Evolutionary conservation across 1,140 invertebrate genomes (phyloP).

Genomic region (Meteorus sp.): DNA sequence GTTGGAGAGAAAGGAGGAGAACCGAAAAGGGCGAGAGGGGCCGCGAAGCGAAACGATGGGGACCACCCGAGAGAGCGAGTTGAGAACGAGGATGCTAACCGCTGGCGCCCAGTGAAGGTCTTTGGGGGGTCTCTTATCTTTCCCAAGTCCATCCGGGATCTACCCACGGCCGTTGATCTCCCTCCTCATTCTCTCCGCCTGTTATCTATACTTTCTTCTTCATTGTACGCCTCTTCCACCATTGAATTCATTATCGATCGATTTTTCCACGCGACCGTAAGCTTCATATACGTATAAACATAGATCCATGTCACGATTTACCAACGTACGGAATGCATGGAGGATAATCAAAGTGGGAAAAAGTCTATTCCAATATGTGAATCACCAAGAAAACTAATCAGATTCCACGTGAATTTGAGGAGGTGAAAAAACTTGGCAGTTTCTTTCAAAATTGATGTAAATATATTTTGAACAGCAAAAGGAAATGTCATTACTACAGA

Average conservation of each 20-base stretch:
- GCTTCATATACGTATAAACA: no score
- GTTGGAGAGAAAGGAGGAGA: constrained; percentile 13
- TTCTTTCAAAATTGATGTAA: no score
- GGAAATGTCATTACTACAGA: no score
- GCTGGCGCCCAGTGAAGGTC: constrained; percentile 51
- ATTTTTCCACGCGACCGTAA: constrained; percentile 22
- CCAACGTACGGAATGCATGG: no score
- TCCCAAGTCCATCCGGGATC: constrained; percentile 44
- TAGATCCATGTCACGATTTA: constrained; percentile 13
- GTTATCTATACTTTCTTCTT: constrained; percentile 1
- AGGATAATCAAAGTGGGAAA: no score
- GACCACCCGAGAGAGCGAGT: constrained; percentile 58
- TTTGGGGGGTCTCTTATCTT: constrained; percentile 58
- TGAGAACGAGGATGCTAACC: constrained; percentile 49
- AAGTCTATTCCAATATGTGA: background rate
- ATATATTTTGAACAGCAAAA: no score
- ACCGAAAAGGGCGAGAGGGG: no score
- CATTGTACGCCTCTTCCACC: constrained; percentile 14
- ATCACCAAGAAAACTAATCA: background rate
- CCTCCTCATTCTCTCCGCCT: constrained; percentile 29
- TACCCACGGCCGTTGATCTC: constrained; percentile 36
- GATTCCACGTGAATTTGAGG: background rate
- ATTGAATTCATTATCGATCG: constrained; percentile 49
- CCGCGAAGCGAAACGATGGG: constrained; percentile 38
- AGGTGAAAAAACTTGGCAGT: no score